phyloP scores from a whole-genome alignment of 2,888 invertebrate genomes.

The Mechanitis mazaeus region DNA sequence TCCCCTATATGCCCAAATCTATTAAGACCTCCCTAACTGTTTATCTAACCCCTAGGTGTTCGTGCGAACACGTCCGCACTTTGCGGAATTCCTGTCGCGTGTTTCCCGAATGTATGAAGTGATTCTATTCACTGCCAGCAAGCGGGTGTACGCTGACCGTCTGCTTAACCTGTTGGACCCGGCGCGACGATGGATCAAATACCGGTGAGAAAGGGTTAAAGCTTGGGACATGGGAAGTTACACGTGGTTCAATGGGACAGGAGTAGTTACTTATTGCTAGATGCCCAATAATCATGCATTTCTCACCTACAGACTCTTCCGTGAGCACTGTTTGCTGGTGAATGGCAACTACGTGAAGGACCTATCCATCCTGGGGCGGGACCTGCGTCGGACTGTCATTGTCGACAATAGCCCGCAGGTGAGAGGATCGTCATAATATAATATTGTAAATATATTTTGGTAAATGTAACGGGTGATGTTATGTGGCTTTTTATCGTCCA shows the following conservation, averaged over 20 bases:
- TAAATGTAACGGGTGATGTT: background rate
- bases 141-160: constrained; percentile 95
- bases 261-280: too few species aligned
- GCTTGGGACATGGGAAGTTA: too few species aligned
- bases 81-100: constrained; percentile 93
- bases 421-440: background rate
- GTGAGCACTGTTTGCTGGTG: constrained; percentile 96
- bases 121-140: constrained; percentile 96
- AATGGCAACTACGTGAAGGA: constrained; percentile 98
- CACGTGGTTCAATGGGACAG: too few species aligned
- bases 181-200: constrained; percentile 91
- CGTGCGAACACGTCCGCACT: constrained; percentile 93
- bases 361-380: constrained; percentile 92
- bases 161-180: constrained; percentile 94
- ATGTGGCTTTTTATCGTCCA: constrained; percentile 56
- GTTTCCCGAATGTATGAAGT: constrained; percentile 93
- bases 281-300: too few species aligned
- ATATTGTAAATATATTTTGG: background rate
- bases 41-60: constrained; percentile 57
- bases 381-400: constrained; percentile 83
- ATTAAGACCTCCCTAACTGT: background rate
- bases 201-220: constrained; percentile 44
- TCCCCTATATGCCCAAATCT: too few species aligned
- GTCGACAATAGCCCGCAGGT: constrained; percentile 72
- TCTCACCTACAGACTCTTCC: constrained; percentile 82